phyloP scores from a whole-genome alignment of 2,888 invertebrate species.

The Stenolophus ochropezus region DNA sequence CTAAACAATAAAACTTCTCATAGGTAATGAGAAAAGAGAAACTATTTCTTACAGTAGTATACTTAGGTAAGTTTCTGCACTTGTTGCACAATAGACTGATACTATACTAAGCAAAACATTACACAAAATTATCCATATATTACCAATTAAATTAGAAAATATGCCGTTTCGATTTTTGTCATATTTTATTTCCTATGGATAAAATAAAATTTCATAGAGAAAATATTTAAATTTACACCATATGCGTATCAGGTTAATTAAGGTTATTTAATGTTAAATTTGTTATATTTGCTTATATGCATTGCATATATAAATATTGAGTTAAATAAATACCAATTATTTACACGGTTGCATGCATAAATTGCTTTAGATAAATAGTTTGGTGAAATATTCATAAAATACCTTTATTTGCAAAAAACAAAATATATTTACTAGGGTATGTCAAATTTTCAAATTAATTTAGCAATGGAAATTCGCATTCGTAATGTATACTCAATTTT shows the following conservation, averaged over 20 bases:
- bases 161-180: too few species aligned
- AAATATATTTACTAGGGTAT: background rate
- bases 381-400: background rate
- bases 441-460: background rate
- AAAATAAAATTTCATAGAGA: background rate
- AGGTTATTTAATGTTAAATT: background rate
- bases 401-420: background rate
- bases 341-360: background rate
- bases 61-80: too few species aligned
- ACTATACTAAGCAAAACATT: too few species aligned
- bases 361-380: background rate
- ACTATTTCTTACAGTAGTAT: too few species aligned
- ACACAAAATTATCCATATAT: too few species aligned
- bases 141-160: too few species aligned
- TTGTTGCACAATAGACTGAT: too few species aligned
- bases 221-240: too few species aligned
- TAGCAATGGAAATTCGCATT: background rate
- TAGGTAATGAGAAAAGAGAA: too few species aligned
- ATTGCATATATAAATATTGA: background rate
- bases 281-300: background rate
- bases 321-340: background rate
- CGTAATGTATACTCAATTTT: too few species aligned
- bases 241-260: background rate
- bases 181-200: too few species aligned
- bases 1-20: too few species aligned